Conservation (phyloP, 2,113 vertebrate genomes). For the Corythaeola cristata region DNA sequence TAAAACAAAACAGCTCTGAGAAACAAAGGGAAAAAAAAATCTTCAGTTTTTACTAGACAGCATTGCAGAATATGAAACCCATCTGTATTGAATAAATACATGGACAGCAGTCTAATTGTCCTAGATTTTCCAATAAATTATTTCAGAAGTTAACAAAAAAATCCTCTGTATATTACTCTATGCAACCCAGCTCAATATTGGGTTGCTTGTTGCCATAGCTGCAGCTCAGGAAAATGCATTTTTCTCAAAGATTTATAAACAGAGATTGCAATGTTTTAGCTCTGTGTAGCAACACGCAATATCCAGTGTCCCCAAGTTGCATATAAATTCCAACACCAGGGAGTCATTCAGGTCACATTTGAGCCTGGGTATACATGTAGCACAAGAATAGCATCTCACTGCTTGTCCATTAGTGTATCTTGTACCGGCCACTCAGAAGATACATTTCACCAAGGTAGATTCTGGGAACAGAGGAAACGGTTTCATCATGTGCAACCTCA, state of each 20-base stretch:
- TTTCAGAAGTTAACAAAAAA: not conserved
- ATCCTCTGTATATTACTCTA: not conserved
- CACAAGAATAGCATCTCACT: not conserved
- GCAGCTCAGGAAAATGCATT: slow-evolving; percentile 67
- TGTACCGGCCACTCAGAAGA: slow-evolving; percentile 1
- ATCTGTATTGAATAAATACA: not conserved
- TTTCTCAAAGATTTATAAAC: slow-evolving; percentile 71
- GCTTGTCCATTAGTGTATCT: not conserved
- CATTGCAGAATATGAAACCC: not conserved
- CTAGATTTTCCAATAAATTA: not conserved
- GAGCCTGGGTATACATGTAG: slow-evolving; percentile 23
- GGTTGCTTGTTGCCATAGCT: slow-evolving; percentile 69
- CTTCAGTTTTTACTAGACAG: not conserved
- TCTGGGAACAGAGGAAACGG: not conserved
- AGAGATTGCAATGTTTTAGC: slow-evolving; percentile 61
- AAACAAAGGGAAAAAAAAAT: not conserved
- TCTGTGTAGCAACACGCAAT: slow-evolving; percentile 56
- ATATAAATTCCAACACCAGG: slow-evolving; percentile 58
- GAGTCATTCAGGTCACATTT: slow-evolving; percentile 15
- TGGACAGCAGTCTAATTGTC: not conserved
- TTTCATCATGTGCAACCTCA: not conserved
- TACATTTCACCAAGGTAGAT: not conserved
- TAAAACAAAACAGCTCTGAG: not conserved
- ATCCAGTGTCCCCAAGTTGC: slow-evolving; percentile 44
- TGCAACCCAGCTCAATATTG: slow-evolving; percentile 4